Evolutionary conservation across 1,140 invertebrate genomes (phyloP).

Genomic region (silkworm (Bombyx mori)): DNA sequence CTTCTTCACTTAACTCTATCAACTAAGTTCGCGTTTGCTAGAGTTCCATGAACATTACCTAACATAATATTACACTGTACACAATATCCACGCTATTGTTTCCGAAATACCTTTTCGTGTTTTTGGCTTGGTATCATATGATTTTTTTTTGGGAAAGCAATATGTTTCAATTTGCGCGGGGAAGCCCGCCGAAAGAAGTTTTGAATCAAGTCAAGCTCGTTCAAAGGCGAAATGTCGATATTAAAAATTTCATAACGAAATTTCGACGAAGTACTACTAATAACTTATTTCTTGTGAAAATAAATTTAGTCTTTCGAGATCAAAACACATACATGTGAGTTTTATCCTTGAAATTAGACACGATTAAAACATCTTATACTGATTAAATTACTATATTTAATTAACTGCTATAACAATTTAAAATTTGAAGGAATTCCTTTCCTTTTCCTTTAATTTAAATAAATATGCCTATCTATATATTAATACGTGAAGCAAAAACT

Average conservation of each 20-base stretch:
- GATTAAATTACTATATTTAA: too few species aligned
- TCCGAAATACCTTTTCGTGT: slow-evolving; percentile 6
- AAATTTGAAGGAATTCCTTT: too few species aligned
- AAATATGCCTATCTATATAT: too few species aligned
- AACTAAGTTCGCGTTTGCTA: background rate
- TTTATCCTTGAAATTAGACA: too few species aligned
- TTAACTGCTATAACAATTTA: too few species aligned
- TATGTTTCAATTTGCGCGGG: slow-evolving; percentile 15
- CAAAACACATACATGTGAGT: too few species aligned
- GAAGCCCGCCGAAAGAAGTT: background rate
- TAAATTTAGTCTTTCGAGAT: too few species aligned
- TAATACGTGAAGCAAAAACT: too few species aligned
- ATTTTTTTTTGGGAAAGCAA: slow-evolving; percentile 10
- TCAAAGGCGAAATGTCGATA: slow-evolving; percentile 2
- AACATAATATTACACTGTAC: slow-evolving; percentile 10
- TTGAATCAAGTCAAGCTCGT: slow-evolving; percentile 5
- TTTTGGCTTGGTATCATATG: slow-evolving; percentile 5
- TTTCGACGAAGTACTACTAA: too few species aligned
- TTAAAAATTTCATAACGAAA: slow-evolving; percentile 2
- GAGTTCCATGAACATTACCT: background rate
- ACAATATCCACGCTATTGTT: slow-evolving; percentile 9
- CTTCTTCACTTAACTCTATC: background rate
- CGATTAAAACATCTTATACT: too few species aligned
- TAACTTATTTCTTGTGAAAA: too few species aligned
- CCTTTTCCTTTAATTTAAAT: too few species aligned